Evolutionary conservation across 2,113 vertebrate species (phyloP), one percentile per base, ranked within the genome.

Genomic region (Poecile atricapillus): DNA sequence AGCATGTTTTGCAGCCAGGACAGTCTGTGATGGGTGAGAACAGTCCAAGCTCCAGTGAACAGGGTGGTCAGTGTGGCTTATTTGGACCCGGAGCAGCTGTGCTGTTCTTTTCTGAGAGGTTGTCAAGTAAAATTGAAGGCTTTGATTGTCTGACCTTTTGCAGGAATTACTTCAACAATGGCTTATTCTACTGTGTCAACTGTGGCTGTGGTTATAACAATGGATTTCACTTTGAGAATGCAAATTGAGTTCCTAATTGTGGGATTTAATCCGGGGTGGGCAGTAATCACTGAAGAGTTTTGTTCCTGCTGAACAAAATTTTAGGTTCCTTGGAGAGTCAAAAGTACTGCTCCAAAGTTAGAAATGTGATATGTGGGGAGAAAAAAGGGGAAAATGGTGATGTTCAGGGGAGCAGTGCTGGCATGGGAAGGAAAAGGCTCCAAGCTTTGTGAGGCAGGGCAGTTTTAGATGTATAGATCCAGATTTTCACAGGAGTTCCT

Each of bases 71-170:
- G 86, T 67, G 52, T 22, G 75, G 94, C 80, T 95, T 85, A 83
- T 90, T 96, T 95, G 97, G 96, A 87, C 89, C 75, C 73, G 17
- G 89, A 93, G 94, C 91, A 92, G 95, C 96, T 91, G 93, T 81
- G 96, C 97, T 88, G 95, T 65, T 97, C 95, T 16, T 84, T 96
- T 96, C 95, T 96, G 96, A 97, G 97, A 95, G 96, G 90, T 14
- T 98, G 97, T 97, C 97, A 98, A 85, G 96, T 94, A 89, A 97
- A 97, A 97, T 95, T 88, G 97, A 97, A 97, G 91, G 95, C 94
- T 97, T 97, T 97, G 83, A 97, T 95, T 94, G n/a, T 94, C 86
- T 98, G 97, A 98, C 98, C 97, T 98, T 98, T 97, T 97, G 96
- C 88, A 94, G 97, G 95, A 97, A 98, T 97, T 97, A 95, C 95